phyloP scores from a whole-genome alignment of 2,113 vertebrate genomes.

The Colossoma macropomum region DNA sequence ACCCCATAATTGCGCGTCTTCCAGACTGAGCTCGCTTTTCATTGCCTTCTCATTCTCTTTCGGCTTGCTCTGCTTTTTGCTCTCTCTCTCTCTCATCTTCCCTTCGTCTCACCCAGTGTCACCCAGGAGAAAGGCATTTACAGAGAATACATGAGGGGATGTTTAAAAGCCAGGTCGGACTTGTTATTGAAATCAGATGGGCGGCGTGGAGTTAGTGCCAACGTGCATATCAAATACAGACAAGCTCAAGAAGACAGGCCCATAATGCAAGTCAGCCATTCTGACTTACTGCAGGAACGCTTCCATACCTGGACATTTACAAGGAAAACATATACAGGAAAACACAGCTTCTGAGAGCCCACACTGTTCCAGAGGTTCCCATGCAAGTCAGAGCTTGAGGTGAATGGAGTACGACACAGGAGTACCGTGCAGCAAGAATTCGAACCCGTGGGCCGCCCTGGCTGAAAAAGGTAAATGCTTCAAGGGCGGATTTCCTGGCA shows the following conservation, averaged over 20 bases:
- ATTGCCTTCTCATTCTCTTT: background rate
- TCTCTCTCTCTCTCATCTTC: background rate
- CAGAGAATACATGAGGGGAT: background rate
- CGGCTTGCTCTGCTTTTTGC: background rate
- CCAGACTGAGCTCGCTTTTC: conserved; percentile 17
- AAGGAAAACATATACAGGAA: conserved; percentile 35
- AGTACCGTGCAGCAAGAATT: background rate
- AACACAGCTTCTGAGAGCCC: conserved; percentile 25
- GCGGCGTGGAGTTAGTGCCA: conserved; percentile 8
- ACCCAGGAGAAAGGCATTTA: conserved; percentile 27
- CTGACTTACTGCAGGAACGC: conserved; percentile 23
- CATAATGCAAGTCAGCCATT: background rate
- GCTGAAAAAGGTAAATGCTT: conserved; percentile 19
- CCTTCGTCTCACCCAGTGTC: background rate
- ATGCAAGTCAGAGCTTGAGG: background rate
- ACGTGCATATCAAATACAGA: conserved; percentile 29
- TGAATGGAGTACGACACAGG: background rate
- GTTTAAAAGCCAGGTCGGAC: conserved; percentile 16
- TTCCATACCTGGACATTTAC: conserved; percentile 29
- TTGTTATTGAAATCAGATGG: conserved; percentile 51
- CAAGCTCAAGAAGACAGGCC: conserved; percentile 7
- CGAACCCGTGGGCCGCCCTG: conserved; percentile 18
- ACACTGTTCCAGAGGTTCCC: background rate
- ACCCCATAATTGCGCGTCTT: conserved; percentile 54
- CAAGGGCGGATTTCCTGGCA: background rate